Evolutionary conservation across 2,797 vertebrate genomes (phyloP).

Genomic region (Sciurus vulgaris): DNA sequence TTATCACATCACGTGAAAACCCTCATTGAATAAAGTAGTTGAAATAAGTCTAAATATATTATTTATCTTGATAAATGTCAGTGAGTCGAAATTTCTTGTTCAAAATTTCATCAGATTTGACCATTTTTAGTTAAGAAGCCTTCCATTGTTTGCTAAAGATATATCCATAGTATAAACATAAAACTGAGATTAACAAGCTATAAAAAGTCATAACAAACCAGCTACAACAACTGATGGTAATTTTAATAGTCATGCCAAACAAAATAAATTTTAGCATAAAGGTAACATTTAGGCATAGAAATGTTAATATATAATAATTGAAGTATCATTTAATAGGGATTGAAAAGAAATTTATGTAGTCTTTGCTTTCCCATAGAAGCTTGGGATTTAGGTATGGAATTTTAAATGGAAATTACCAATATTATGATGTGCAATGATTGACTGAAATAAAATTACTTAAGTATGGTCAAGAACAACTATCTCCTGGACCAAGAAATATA

Average conservation of each 20-base stretch:
- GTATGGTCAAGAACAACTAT: not conserved
- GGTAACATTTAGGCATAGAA: not conserved
- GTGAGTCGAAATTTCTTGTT: not conserved
- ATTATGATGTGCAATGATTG: not conserved
- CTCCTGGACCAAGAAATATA: not conserved
- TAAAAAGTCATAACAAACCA: not conserved
- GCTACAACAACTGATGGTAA: not conserved
- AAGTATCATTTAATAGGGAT: not conserved
- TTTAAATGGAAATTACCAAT: not conserved
- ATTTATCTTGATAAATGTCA: not conserved
- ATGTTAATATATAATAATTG: not conserved
- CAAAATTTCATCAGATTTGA: not conserved
- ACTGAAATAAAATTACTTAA: conserved; percentile 1
- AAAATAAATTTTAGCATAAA: not conserved
- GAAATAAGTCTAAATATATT: not conserved
- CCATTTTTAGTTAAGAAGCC: not conserved
- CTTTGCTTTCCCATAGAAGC: not conserved
- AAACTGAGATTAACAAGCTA: not conserved
- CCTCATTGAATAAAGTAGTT: not conserved
- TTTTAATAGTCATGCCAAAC: not conserved
- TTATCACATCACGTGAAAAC: not conserved
- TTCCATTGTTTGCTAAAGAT: not conserved
- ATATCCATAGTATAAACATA: not conserved
- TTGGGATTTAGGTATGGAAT: not conserved
- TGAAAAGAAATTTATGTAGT: not conserved